Base-by-base conservation (phyloP, 2,797 vertebrate genomes). In the Acrossocheilus fasciatus region DNA sequence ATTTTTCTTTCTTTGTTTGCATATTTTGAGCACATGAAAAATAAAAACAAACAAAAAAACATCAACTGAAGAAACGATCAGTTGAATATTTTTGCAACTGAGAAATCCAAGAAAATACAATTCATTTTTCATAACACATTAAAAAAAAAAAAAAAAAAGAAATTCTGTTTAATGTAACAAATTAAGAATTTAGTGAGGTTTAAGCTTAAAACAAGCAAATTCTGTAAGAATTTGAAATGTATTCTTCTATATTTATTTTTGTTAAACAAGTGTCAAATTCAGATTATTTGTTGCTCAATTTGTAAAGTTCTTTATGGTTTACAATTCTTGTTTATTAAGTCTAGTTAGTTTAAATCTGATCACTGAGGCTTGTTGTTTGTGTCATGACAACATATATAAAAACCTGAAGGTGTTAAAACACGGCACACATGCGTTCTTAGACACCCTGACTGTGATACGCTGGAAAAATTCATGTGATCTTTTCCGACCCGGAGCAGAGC, bases 381-480 rank as follows among this genome's bases (percentile, higher is more conserved):
- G 15, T 66, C 41, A 26, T 20, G 50, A 36, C 5, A 36, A 23
- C 50, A 12, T 23, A 9, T n/a, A 41, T 66, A 17, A 17, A 74
- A 45, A n/a, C 4, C 72, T 15, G 50, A 23, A 36, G 18, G 50
- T 36, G 50, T 77, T 77, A 52, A 77, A 77, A 77, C 52, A 41
- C 20, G 7, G 12, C 70, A 45, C n/a, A 26, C 23, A 52, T 34
- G 45, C 2, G 4, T 75, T 52, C 30, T 47, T 75, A 18, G 30
- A 82, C 20, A 9, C 10, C 6, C 34, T 45, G 36, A 43, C 39
- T 45, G 36, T 30, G 39, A 62, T 64, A 30, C 80, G 1, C 69
- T 59, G 41, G n/a, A 47, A 78, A 15, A 54, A 20, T 57, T 2
- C 39, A 47, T 18, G 39, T 68, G 62, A 77, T 84, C 45, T 84